Conservation (phyloP, 2,113 vertebrate species). For the Mormyrus lacerda region DNA sequence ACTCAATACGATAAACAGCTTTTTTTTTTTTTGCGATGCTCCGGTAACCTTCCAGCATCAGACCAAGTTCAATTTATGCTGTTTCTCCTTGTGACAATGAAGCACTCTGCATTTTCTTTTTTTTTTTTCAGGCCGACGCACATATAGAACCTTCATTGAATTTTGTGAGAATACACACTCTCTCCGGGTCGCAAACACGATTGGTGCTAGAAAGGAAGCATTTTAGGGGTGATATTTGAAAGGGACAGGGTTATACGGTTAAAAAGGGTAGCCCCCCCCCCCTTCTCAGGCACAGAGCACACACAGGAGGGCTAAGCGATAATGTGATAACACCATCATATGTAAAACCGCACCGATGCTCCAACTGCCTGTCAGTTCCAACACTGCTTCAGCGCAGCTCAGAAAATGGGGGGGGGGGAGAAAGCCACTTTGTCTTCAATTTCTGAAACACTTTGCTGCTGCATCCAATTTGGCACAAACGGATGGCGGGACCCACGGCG, state of each 20-base stretch:
- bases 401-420: neutral
- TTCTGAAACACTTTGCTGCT: neutral
- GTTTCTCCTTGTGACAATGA: constrained; percentile 50
- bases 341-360: neutral
- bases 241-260: neutral
- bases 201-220: neutral
- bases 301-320: neutral
- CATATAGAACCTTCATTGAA: constrained; percentile 41
- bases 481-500: neutral
- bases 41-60: constrained; percentile 48
- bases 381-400: neutral
- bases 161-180: constrained; percentile 38
- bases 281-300: neutral
- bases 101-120: neutral
- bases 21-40: constrained; percentile 17
- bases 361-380: neutral
- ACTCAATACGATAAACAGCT: constrained; percentile 47
- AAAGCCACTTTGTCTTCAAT: constrained; percentile 6
- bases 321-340: neutral
- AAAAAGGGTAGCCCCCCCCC: neutral
- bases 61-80: constrained; percentile 54
- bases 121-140: constrained; percentile 43
- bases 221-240: neutral
- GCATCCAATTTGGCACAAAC: neutral
- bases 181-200: constrained; percentile 32